phyloP scores from a whole-genome alignment of 1,140 invertebrate genomes.

The Trissolcus basalis region DNA sequence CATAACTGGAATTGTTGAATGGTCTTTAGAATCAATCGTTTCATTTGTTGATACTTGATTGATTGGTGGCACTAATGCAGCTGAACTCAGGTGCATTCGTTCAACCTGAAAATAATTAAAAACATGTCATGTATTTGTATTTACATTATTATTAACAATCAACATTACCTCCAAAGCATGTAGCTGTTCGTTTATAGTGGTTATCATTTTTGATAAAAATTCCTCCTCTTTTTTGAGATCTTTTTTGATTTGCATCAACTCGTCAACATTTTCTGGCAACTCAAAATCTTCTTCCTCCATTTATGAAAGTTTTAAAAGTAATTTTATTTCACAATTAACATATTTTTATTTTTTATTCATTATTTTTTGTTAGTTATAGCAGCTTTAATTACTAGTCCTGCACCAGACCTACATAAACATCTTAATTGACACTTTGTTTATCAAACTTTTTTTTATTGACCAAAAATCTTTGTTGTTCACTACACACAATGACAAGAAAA shows the following conservation, averaged over 20 bases:
- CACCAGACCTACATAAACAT: too few relatives aligned
- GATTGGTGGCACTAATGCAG: not conserved
- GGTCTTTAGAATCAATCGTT: not conserved
- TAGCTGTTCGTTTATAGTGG: slow-evolving; percentile 65
- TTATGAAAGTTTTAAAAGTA: not conserved
- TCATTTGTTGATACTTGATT: not conserved
- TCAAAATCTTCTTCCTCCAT: slow-evolving; percentile 8
- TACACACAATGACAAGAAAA: too few relatives aligned
- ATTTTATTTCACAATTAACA: too few relatives aligned
- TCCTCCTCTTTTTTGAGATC: slow-evolving; percentile 60
- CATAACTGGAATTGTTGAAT: not conserved
- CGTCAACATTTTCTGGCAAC: slow-evolving; percentile 30
- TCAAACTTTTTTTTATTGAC: too few relatives aligned
- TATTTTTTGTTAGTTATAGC: too few relatives aligned
- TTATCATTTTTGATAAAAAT: slow-evolving; percentile 59
- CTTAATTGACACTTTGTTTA: too few relatives aligned
- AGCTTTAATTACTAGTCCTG: too few relatives aligned
- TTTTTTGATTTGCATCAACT: slow-evolving; percentile 14
- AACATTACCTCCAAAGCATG: slow-evolving; percentile 64
- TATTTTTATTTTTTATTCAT: too few relatives aligned
- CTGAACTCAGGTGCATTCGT: slow-evolving; percentile 64
- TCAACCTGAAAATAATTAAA: slow-evolving; percentile 65
- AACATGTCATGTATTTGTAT: too few relatives aligned
- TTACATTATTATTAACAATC: too few relatives aligned
- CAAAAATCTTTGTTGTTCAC: too few relatives aligned